Conservation (phyloP, 2,888 invertebrate genomes). For the Lampropteryx suffumata region DNA sequence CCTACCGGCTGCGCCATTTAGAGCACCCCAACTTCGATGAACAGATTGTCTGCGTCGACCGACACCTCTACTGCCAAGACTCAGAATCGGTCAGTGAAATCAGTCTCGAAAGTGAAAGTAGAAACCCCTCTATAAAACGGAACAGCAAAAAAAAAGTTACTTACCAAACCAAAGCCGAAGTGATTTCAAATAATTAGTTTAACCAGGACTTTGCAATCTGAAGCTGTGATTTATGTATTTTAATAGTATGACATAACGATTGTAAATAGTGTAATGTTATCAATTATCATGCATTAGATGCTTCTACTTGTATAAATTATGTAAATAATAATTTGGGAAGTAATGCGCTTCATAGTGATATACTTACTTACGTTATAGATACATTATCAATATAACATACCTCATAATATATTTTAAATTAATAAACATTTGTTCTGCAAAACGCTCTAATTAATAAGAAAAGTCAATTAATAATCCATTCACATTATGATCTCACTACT, state of each 20-base stretch:
- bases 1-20: slow-evolving; percentile 60
- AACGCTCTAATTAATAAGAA: slow-evolving; percentile 25
- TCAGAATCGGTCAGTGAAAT: slow-evolving; percentile 72
- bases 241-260: neutral
- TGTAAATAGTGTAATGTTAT: slow-evolving; percentile 27
- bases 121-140: slow-evolving; percentile 63
- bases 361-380: neutral
- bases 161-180: slow-evolving; percentile 71
- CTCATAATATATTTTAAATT: too few species aligned
- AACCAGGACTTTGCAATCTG: slow-evolving; percentile 61
- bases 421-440: neutral
- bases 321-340: slow-evolving; percentile 45
- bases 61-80: slow-evolving; percentile 63
- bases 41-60: slow-evolving; percentile 60
- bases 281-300: slow-evolving; percentile 32
- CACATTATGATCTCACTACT: neutral
- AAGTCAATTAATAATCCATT: slow-evolving; percentile 10
- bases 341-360: slow-evolving; percentile 53
- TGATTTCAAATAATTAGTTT: slow-evolving; percentile 45
- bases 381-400: too few species aligned
- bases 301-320: slow-evolving; percentile 28
- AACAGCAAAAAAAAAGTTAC: slow-evolving; percentile 67
- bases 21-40: slow-evolving; percentile 64
- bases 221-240: slow-evolving; percentile 78
- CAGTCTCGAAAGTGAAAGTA: slow-evolving; percentile 70